phyloP scores from a whole-genome alignment of 1,140 invertebrate species.

The Schmidtea mediterranea region DNA sequence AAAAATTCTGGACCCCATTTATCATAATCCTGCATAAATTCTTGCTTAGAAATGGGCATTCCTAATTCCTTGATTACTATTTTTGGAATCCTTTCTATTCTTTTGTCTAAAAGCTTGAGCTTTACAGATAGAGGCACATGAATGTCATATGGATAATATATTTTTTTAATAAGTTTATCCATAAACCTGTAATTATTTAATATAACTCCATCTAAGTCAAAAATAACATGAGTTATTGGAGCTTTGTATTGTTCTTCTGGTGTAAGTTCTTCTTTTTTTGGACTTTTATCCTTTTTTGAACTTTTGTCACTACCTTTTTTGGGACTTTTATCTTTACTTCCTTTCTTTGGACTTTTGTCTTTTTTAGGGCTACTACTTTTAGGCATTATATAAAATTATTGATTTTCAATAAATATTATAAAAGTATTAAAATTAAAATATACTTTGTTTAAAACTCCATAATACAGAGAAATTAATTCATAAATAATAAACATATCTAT shows the following conservation, averaged over 20 bases:
- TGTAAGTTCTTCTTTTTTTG: too few species aligned
- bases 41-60: not conserved
- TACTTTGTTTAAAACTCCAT: too few species aligned
- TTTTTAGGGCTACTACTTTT: too few species aligned
- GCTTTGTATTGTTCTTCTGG: not conserved
- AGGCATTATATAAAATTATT: too few species aligned
- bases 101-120: not conserved
- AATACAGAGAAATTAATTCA: too few species aligned
- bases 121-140: not conserved
- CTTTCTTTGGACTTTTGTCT: too few species aligned
- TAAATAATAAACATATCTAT: too few species aligned
- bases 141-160: not conserved
- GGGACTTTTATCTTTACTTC: too few species aligned
- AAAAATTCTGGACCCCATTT: not conserved
- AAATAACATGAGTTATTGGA: slow-evolving; percentile 4
- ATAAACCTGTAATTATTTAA: not conserved
- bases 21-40: not conserved
- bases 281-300: too few species aligned
- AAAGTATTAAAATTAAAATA: too few species aligned
- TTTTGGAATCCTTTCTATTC: not conserved
- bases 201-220: slow-evolving; percentile 2
- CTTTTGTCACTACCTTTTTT: too few species aligned
- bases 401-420: too few species aligned
- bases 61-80: not conserved
- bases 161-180: not conserved